These are phyloP conservation scores for Mythimna pallens DNA, from an alignment of 2,888 invertebrate species.

Conservation along the genomic window DNA sequence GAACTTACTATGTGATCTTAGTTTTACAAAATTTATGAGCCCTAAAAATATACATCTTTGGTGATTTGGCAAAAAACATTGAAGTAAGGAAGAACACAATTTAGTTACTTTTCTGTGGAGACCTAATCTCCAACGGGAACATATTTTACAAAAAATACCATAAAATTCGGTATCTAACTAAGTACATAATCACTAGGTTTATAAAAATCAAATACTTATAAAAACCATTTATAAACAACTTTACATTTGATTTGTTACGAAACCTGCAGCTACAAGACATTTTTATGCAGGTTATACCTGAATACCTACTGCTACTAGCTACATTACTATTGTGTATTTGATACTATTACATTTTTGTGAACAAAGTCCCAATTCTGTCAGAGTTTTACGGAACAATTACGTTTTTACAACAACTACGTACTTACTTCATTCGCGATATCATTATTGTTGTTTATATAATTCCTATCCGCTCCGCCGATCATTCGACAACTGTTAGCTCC, in stretches of 20 bases:
- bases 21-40: constrained; percentile 16
- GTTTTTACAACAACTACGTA: constrained; percentile 16
- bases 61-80: constrained; percentile 43
- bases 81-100: constrained; percentile 11
- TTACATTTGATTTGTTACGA: constrained; percentile 13
- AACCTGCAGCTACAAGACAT: constrained; percentile 5
- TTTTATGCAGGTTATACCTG: neutral
- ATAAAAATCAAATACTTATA: constrained; percentile 16
- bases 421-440: constrained; percentile 26
- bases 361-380: constrained; percentile 20
- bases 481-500: constrained; percentile 27
- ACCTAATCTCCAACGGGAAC: neutral
- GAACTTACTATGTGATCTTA: constrained; percentile 7
- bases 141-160: constrained; percentile 3
- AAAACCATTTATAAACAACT: constrained; percentile 16
- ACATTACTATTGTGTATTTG: constrained; percentile 7
- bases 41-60: constrained; percentile 49
- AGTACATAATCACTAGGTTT: neutral
- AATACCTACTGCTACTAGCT: constrained; percentile 3
- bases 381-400: constrained; percentile 22
- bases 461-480: constrained; percentile 39
- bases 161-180: neutral
- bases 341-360: constrained; percentile 26
- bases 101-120: neutral
- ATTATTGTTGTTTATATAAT: constrained; percentile 39